Conservation (phyloP, 2,113 vertebrate species). For the Clupea harengus region DNA sequence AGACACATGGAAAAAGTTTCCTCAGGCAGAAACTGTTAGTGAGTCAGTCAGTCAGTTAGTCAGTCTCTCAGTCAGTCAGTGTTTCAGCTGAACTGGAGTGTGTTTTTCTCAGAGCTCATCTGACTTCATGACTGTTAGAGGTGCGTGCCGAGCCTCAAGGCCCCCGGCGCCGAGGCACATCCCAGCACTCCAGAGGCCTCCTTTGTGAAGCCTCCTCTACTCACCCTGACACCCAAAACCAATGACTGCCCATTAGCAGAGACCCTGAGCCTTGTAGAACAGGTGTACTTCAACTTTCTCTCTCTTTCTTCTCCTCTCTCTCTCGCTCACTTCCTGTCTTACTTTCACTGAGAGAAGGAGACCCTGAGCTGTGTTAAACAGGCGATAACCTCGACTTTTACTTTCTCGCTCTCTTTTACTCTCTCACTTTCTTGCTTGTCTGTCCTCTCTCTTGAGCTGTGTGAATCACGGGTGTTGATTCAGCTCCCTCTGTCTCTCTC, state of each 20-base stretch:
- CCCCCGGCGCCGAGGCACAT: not conserved
- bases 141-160: not conserved
- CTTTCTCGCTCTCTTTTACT: not conserved
- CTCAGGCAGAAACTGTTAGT: not conserved
- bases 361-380: too few relatives aligned
- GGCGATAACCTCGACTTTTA: not conserved
- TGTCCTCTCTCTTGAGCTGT: not conserved
- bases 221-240: not conserved
- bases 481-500: not conserved
- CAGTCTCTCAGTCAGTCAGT: not conserved
- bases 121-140: not conserved
- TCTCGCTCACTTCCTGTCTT: not conserved
- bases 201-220: not conserved
- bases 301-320: not conserved
- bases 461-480: not conserved
- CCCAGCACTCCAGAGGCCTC: not conserved
- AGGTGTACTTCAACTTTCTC: not conserved
- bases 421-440: not conserved
- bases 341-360: not conserved
- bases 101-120: too few relatives aligned
- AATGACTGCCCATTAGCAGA: not conserved
- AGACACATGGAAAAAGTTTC: not conserved
- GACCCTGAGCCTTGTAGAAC: not conserved
- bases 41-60: not conserved
- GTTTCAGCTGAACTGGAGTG: not conserved